Conservation (phyloP, 30 jellyfish, hydroid and myxozoan genomes). For the Sanderia malayensis region DNA sequence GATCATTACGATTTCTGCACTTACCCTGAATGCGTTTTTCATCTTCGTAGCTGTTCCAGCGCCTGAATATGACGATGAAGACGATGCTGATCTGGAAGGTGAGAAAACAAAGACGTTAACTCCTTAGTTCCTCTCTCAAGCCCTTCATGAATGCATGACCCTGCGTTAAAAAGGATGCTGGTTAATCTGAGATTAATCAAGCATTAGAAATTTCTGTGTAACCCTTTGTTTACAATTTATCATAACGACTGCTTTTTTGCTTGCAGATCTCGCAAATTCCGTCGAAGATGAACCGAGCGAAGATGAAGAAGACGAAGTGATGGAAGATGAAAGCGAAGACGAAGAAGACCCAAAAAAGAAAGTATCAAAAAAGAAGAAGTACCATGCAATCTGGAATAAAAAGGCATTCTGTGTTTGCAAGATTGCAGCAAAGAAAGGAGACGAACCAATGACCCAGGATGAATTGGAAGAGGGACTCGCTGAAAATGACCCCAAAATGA, state of each 20-base stretch:
- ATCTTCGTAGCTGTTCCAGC: not conserved
- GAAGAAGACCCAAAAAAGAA: not conserved
- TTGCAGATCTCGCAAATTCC: not conserved
- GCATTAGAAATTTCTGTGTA: too few relatives aligned
- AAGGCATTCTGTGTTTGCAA: not conserved
- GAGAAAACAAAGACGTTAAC: too few relatives aligned
- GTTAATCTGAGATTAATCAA: too few relatives aligned
- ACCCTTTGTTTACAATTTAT: too few relatives aligned
- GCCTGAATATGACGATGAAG: not conserved
- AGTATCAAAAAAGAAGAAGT: not conserved
- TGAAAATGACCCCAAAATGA: not conserved
- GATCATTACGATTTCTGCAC: not conserved
- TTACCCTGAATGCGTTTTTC: not conserved
- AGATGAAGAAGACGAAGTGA: not conserved
- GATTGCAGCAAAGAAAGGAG: not conserved
- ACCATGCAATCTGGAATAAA: not conserved
- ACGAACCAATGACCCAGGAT: not conserved
- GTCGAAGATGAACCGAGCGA: not conserved
- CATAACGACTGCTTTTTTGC: too few relatives aligned
- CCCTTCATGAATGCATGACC: too few relatives aligned
- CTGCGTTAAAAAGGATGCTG: too few relatives aligned
- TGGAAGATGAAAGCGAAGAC: not conserved
- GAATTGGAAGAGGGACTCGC: not conserved
- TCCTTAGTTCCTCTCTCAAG: too few relatives aligned
- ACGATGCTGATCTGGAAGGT: not conserved